A percentile compares a stretch with the other conserved stretches of the same genome.
Evolutionary conservation across 2,888 invertebrate species (phyloP).

Genomic region (Macrosoma leucophasiata): DNA sequence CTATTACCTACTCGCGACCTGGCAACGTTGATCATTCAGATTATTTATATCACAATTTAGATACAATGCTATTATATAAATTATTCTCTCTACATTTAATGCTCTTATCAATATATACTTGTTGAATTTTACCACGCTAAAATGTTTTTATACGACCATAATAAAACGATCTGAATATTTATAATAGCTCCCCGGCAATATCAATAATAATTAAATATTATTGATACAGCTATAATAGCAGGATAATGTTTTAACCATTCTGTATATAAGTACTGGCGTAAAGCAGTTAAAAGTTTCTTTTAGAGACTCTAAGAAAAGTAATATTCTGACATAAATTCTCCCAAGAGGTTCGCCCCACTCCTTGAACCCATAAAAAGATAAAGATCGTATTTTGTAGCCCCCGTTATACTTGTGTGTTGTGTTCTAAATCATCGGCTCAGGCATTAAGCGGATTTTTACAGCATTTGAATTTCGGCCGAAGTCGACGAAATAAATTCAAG

Average conservation of each 20-base stretch:
- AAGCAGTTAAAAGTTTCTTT: slow-evolving; percentile 61
- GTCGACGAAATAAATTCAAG: too few species aligned
- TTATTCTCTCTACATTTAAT: too few species aligned
- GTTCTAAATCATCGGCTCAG: slow-evolving; percentile 19
- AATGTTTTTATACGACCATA: too few species aligned
- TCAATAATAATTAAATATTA: slow-evolving; percentile 1
- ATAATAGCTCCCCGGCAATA: too few species aligned
- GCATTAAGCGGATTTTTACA: slow-evolving; percentile 31
- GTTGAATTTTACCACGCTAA: too few species aligned
- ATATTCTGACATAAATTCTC: slow-evolving; percentile 55
- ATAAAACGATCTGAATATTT: too few species aligned
- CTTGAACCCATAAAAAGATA: slow-evolving; percentile 58
- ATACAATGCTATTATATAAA: too few species aligned
- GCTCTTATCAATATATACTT: too few species aligned
- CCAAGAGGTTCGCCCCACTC: slow-evolving; percentile 40
- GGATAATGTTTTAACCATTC: background rate
- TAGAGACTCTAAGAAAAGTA: slow-evolving; percentile 47
- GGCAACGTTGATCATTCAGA: too few species aligned
- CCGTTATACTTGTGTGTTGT: slow-evolving; percentile 23
- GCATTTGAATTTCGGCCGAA: slow-evolving; percentile 24
- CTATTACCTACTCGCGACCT: too few species aligned
- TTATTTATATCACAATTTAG: too few species aligned
- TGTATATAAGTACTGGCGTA: slow-evolving; percentile 27
- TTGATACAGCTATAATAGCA: background rate
- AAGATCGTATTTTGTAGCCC: slow-evolving; percentile 59